phyloP scores from a whole-genome alignment of 2,888 invertebrate genomes.

The Hoplodrina ambigua region DNA sequence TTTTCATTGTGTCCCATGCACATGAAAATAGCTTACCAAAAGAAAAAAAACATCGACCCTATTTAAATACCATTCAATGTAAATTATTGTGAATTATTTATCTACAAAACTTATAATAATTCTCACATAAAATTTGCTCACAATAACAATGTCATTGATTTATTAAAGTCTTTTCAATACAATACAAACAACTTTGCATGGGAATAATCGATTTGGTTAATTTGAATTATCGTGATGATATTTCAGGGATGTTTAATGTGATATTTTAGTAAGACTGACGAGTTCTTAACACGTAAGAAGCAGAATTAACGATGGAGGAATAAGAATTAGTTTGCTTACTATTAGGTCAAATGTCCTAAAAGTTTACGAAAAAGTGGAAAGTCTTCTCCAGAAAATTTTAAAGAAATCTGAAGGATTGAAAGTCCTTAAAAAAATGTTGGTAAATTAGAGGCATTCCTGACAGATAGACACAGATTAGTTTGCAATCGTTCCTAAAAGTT shows the following conservation, averaged over 20 bases:
- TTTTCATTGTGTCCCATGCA: slow-evolving; percentile 29
- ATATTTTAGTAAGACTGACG: slow-evolving; percentile 29
- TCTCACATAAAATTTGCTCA: slow-evolving; percentile 59
- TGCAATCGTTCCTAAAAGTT: no score
- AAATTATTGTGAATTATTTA: slow-evolving; percentile 51
- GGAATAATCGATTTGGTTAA: slow-evolving; percentile 53
- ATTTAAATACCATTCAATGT: slow-evolving; percentile 51
- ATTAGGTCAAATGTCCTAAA: background rate
- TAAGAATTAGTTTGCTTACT: background rate
- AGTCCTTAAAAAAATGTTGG: no score
- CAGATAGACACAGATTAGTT: no score
- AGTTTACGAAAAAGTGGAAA: no score
- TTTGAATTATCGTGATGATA: slow-evolving; percentile 48
- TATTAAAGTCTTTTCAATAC: slow-evolving; percentile 38
- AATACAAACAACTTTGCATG: slow-evolving; percentile 50
- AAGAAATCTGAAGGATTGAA: no score
- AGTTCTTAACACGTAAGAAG: slow-evolving; percentile 44
- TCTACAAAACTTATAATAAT: slow-evolving; percentile 49
- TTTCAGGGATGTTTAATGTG: slow-evolving; percentile 47
- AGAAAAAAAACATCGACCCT: slow-evolving; percentile 15
- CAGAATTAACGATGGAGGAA: background rate
- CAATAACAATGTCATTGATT: slow-evolving; percentile 52
- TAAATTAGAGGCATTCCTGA: no score
- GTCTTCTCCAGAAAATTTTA: background rate
- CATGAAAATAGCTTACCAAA: slow-evolving; percentile 17